phyloP scores from a whole-genome alignment of 2,888 invertebrate genomes.

The Listrodromus nycthemerus region DNA sequence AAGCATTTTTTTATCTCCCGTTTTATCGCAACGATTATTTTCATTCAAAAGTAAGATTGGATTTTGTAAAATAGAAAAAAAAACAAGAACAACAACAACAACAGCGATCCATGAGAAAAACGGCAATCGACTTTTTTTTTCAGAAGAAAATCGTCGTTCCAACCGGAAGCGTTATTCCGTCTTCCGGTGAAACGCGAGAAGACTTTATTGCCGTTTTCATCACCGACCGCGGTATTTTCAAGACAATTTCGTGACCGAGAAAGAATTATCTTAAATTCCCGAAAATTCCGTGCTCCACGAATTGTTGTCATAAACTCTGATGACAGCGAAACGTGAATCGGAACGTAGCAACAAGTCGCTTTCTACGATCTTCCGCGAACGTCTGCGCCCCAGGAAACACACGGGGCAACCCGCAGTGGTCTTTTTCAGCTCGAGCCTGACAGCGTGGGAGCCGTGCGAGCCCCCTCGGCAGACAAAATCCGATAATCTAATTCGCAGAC shows the following conservation, averaged over 20 bases:
- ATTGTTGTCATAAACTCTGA: neutral
- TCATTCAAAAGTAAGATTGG: too few species aligned
- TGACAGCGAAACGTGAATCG: neutral
- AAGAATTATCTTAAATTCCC: neutral
- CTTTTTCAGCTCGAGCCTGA: conserved; percentile 33
- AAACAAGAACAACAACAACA: too few species aligned
- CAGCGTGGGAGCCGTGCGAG: conserved; percentile 41
- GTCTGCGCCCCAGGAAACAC: conserved; percentile 10
- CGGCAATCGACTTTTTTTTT: too few species aligned
- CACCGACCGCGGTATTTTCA: too few species aligned
- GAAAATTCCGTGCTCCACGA: too few species aligned
- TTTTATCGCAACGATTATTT: neutral
- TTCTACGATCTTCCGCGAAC: conserved; percentile 3
- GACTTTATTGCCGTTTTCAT: too few species aligned
- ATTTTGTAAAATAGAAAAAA: neutral
- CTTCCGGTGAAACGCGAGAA: too few species aligned
- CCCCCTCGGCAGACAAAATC: conserved; percentile 23
- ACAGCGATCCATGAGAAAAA: too few species aligned
- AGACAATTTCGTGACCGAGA: neutral
- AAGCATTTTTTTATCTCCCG: neutral
- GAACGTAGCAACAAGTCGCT: conserved; percentile 3
- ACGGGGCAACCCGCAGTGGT: conserved; percentile 6
- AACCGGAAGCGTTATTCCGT: too few species aligned
- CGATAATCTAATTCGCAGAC: conserved; percentile 40
- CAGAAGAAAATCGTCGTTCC: too few species aligned